Evolutionary conservation across 53 echinoderm and acorn worm genomes (phyloP), one percentile per base, ranked within the genome.

Genomic region (Holothuria scabra): DNA sequence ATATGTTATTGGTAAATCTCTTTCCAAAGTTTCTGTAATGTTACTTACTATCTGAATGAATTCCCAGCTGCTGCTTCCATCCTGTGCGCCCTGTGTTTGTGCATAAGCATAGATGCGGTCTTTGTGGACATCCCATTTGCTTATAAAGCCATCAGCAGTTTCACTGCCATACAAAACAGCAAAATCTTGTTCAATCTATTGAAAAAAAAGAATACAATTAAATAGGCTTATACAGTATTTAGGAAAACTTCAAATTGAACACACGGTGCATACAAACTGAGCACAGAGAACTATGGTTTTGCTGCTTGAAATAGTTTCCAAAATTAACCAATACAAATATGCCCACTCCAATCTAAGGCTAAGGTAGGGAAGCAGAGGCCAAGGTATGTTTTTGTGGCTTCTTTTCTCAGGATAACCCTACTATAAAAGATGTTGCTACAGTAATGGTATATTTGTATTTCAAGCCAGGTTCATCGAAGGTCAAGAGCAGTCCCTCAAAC

Each of bases 171-270:
- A 74, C n/a, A 74, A n/a, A 9, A 74, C 48, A 35, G 7, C n/a
- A 46, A 74, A 74, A 74, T 74, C 74, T 74, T 74, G 74, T 23
- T 74, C 74, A 46, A 46, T 74, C 74, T 74, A 46, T 14, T 14
- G 22, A 74, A 74, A 74, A 74, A 32, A 61, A 25, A 60, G 10
- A 23, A 25, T 7, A 28, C 19, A 61, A 61, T 28, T 61, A 19
- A 19, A n/a, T 19, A 58, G n/a, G 2, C 10, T 41, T 2, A 8
- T 41, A 3, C 41, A 41, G 41, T 10, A 41, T 41, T 41, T 2
- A 10, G 7, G 8, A 41, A 41, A 41, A 41, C 41, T 41, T 8
- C 41, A 41, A 41, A 8, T 41, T 8, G 7, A 41, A 5, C 41
- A 41, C 41, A 35, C 35, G 6, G 35, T 35, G 35, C 35, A 35